Evolutionary conservation across 2,113 vertebrate genomes (phyloP).

Genomic region (Axis porcinus): DNA sequence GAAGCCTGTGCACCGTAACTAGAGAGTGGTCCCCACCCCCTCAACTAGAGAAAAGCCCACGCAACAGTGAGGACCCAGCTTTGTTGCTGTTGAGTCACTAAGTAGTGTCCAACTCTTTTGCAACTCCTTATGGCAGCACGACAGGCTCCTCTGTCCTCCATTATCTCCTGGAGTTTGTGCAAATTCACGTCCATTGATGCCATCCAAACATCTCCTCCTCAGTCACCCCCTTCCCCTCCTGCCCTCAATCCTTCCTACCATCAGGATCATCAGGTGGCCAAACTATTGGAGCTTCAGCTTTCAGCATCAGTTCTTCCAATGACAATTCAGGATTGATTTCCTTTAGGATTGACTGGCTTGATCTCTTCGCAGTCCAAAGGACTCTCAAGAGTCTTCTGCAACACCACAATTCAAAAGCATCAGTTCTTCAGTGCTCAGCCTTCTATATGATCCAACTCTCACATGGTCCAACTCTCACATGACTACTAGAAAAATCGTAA

Average conservation of each 20-base stretch:
- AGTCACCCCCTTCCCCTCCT: not conserved
- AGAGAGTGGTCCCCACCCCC: not conserved
- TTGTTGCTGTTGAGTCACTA: not conserved
- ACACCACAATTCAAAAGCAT: not conserved
- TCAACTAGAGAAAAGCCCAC: not conserved
- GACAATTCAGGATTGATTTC: not conserved
- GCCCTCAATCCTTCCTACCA: not conserved
- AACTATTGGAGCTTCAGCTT: not conserved
- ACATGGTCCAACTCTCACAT: not conserved
- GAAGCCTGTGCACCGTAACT: not conserved
- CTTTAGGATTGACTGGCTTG: not conserved
- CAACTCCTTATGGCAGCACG: not conserved
- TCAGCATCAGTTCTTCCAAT: not conserved
- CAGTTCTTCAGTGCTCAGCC: not conserved
- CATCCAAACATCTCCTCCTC: not conserved
- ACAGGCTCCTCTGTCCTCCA: not conserved
- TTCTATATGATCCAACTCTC: not conserved
- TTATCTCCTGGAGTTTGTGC: fast-evolving
- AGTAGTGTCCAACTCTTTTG: not conserved
- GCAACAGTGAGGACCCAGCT: not conserved
- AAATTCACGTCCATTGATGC: not conserved
- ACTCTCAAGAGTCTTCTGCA: not conserved
- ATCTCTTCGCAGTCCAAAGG: not conserved
- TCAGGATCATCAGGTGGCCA: not conserved
- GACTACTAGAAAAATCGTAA: not conserved